A percentile compares a stretch with the other conserved stretches of the same genome.
Evolutionary conservation across 2,888 invertebrate genomes (phyloP).

Genomic region (Acleris emargana): DNA sequence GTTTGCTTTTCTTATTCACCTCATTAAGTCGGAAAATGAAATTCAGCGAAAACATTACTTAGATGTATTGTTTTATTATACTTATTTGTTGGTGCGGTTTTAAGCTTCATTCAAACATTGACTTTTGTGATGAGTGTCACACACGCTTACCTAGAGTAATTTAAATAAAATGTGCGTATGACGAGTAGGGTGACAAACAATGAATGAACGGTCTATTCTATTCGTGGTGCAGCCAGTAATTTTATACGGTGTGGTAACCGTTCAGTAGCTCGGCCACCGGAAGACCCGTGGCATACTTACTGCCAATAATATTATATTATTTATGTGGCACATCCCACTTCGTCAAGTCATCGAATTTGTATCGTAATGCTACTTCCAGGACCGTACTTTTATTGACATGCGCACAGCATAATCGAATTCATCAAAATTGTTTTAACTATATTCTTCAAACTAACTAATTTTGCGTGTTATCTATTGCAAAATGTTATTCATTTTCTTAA

Average conservation of each 20-base stretch:
- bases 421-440: not conserved
- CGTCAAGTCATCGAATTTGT: constrained; percentile 55
- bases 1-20: no score
- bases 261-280: constrained; percentile 57
- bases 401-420: not conserved
- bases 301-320: constrained; percentile 49
- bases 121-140: not conserved
- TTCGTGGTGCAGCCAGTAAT: constrained; percentile 48
- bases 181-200: constrained; percentile 37
- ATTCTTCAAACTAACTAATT: no score
- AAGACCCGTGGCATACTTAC: constrained; percentile 62
- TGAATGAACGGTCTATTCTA: constrained; percentile 42
- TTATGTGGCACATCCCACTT: constrained; percentile 55
- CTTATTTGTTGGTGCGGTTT: no score
- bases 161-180: constrained; percentile 26
- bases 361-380: constrained; percentile 48
- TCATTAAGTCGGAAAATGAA: no score
- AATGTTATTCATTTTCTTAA: no score
- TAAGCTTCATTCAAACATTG: not conserved
- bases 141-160: constrained; percentile 2
- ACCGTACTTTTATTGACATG: constrained; percentile 55
- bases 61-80: no score
- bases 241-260: constrained; percentile 53
- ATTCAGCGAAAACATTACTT: no score
- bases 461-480: no score